Base-by-base conservation (phyloP, 1,140 invertebrate genomes). In the Pollicipes pollicipes region DNA sequence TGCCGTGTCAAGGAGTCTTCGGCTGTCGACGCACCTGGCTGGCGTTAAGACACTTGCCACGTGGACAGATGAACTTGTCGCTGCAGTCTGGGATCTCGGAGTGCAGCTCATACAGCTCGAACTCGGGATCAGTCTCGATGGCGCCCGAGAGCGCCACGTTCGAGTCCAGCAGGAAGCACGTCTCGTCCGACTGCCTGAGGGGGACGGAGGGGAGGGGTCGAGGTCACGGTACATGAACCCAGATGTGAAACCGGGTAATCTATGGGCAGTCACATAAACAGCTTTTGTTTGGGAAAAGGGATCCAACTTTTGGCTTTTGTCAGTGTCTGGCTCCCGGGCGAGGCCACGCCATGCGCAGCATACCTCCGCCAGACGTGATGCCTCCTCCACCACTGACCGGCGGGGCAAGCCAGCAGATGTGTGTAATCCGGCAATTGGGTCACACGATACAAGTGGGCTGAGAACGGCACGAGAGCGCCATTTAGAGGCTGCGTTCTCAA, bases 21-120 rank as follows among this genome's bases (percentile, higher is more conserved):
- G n/a, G n/a, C n/a, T n/a, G n/a, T n/a, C 8, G 66, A 74, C 73
- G 73, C 73, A 84, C 80, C 71, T 81, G 75, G 0, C 78, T 77
- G 17, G 80, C 77, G 70, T 82, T 80, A 63, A 88, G 79, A 74
- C 87, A 88, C 74, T 86, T 86, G 21, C 81, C 79, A 75, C 85
- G 86, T 3, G 74, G 73, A 72, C 87, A 88, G 28, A 80, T 70
- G 68, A 84, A 84, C 77, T 80, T 81, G 0, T 77, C 75, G 0
- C 75, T 75, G 73, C 85, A 87, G 68, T 84, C 75, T 0, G 85
- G 30, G 0, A 79, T 78, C 27, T 77, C 78, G 8, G 79, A 77
- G 64, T 77, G 81, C 71, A 82, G 78, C 76, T 88, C 86, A 67
- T 84, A 86, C 74, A 87, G 87, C 76, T 85, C 82, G 77, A 82